phyloP scores from a whole-genome alignment of 2,888 invertebrate species.

The Anthophora plumipes region DNA sequence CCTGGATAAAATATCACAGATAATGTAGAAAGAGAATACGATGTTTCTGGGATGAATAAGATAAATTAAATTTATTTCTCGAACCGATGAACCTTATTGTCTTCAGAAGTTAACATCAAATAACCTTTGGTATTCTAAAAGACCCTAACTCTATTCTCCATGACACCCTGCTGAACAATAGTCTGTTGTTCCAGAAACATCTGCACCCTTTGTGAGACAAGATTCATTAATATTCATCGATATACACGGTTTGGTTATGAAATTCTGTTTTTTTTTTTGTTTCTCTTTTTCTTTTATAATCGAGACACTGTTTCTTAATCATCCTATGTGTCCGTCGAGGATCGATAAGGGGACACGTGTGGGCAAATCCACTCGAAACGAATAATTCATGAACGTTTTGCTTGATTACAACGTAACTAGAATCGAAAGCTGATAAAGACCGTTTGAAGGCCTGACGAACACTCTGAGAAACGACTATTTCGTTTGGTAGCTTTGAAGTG shows the following conservation, averaged over 20 bases:
- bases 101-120: no score
- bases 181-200: background rate
- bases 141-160: no score
- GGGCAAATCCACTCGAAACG: background rate
- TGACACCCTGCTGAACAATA: background rate
- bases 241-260: background rate
- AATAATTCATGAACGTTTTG: conserved; percentile 30
- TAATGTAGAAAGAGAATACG: no score
- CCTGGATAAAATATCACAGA: no score
- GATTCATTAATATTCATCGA: conserved; percentile 14
- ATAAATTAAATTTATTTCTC: no score
- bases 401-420: conserved; percentile 15
- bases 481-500: background rate
- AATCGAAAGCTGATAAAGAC: background rate
- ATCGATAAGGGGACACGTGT: conserved; percentile 7
- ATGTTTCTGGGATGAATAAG: no score
- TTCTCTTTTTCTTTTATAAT: no score
- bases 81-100: no score
- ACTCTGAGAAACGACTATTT: background rate
- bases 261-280: background rate
- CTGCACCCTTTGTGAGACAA: background rate
- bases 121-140: no score
- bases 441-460: background rate
- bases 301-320: conserved; percentile 4
- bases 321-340: background rate